Base-by-base conservation (phyloP, 2,113 vertebrate species). In the Ivindomyrus marchei region DNA sequence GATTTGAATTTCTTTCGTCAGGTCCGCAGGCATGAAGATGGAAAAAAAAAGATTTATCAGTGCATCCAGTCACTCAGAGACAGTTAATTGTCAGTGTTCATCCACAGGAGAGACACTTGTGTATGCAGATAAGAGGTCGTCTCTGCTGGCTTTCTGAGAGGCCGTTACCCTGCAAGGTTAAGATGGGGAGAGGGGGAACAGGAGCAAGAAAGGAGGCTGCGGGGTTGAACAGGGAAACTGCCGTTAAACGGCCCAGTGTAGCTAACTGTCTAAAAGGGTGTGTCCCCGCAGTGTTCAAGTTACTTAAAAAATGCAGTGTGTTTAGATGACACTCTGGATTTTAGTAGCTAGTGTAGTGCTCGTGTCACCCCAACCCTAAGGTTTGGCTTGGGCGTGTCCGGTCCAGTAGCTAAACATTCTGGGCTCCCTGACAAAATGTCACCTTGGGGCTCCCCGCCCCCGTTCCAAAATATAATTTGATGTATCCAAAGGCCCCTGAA, bases 81-180 rank as follows among this genome's bases (percentile, higher is more conserved):
- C 89, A 90, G 89, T 90, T 90, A 90, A 86, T 90, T 90, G 89
- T 90, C 89, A 90, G 89, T 19, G n/a, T 42, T 86, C 83, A 70
- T 86, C n/a, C 84, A 47, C 47, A 85, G 56, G 42, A 31, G 89
- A 85, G 52, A 58, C 83, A 17, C 89, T 89, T 90, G 89, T 53
- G 52, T 36, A 39, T n/a, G 39, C 11, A 90, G 89, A 90, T 90
- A 90, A 90, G 89, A 85, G 49, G 27, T 56, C 13, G 39, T 58
- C 8, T 62, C 52, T 39, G 56, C 83, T 47, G 83, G 49, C n/a
- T 39, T 17, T 85, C 17, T 39, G 15, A 6, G 80, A 45, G 52
- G 89, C 84, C 83, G 89, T 90, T 90, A 66, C 56, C 39, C 53
- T 58, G 83, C 53, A 58, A 17, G 89, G 56, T 42, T 49, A 47